Evolutionary conservation across 2,797 vertebrate species (phyloP).

Genomic region (Pseudomugil gertrudae): DNA sequence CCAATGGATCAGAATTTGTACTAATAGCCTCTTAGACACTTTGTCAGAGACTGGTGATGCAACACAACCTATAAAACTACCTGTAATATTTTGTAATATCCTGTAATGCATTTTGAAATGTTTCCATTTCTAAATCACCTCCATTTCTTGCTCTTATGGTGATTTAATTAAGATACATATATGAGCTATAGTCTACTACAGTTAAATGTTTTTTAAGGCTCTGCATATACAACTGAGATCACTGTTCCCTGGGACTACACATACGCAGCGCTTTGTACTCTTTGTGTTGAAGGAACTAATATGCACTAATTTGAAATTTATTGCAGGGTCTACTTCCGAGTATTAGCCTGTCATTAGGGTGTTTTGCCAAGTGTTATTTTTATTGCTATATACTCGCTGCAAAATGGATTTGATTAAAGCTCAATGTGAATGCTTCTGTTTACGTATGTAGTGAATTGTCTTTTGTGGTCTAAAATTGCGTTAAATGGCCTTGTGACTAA

Average conservation of each 20-base stretch:
- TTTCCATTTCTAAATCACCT: background rate
- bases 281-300: background rate
- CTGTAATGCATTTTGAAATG: background rate
- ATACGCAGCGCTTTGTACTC: background rate
- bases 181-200: background rate
- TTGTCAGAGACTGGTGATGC: background rate
- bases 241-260: background rate
- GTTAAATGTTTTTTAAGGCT: background rate
- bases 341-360: constrained; percentile 26
- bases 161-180: background rate
- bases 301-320: constrained; percentile 14
- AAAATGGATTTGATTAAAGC: constrained; percentile 59
- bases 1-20: background rate
- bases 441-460: constrained; percentile 45
- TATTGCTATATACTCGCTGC: constrained; percentile 31
- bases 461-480: constrained; percentile 51
- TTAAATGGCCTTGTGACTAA: constrained; percentile 46
- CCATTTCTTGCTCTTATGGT: background rate
- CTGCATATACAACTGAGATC: background rate
- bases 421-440: constrained; percentile 43
- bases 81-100: background rate
- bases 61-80: background rate
- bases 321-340: constrained; percentile 31
- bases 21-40: background rate
- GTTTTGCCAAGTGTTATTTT: constrained; percentile 24